phyloP scores from a whole-genome alignment of 2,888 invertebrate species.

The Melanchra persicariae region DNA sequence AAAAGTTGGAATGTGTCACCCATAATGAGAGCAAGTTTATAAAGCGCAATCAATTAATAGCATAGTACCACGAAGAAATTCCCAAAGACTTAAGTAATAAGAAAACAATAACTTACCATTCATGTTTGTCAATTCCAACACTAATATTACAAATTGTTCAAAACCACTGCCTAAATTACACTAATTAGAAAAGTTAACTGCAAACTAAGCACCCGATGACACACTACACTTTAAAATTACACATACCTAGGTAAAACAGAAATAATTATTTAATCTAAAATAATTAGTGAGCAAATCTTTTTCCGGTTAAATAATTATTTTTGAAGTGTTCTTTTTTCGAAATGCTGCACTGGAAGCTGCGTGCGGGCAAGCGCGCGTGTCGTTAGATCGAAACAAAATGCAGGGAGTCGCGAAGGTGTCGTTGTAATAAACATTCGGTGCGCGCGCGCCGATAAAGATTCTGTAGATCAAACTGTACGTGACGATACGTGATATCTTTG shows the following conservation, averaged over 20 bases:
- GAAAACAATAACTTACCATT: conserved; percentile 59
- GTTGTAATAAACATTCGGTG: conserved; percentile 69
- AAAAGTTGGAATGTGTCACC: conserved; percentile 38
- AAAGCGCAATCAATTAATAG: conserved; percentile 33
- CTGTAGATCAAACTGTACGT: conserved; percentile 58
- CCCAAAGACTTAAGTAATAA: conserved; percentile 27
- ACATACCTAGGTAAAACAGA: conserved; percentile 23
- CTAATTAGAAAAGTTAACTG: conserved; percentile 24
- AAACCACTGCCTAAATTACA: conserved; percentile 59
- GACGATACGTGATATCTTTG: conserved; percentile 50
- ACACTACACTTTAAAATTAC: conserved; percentile 58
- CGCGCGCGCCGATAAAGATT: conserved; percentile 56
- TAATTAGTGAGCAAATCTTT: conserved; percentile 5
- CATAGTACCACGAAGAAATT: conserved; percentile 19
- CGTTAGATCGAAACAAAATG: conserved; percentile 70
- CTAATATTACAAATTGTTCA: conserved; percentile 45
- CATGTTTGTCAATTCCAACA: conserved; percentile 64
- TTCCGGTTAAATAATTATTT: conserved; percentile 1
- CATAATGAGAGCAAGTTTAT: conserved; percentile 26
- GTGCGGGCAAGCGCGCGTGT: conserved; percentile 67
- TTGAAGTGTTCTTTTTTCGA: conserved; percentile 17
- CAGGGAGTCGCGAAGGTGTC: conserved; percentile 61
- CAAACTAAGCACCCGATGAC: conserved; percentile 19
- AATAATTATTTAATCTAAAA: conserved; percentile 13
- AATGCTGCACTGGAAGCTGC: conserved; percentile 57